A percentile compares a stretch with the other conserved stretches of the same genome.
These are phyloP conservation scores for Melitaea cinxia DNA, from an alignment of 1,140 invertebrate genomes.

Conservation along the genomic window DNA sequence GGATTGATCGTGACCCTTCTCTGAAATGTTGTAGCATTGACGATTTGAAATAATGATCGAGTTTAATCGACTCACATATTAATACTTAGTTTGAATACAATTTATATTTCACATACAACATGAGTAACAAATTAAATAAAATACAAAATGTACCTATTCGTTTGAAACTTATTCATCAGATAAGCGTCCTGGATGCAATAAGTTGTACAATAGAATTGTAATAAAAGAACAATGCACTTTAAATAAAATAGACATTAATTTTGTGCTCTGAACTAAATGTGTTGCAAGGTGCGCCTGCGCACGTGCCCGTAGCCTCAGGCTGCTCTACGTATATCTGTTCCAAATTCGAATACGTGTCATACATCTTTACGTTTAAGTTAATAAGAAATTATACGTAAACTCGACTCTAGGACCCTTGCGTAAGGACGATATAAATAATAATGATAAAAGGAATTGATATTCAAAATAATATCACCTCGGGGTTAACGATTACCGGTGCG, in stretches of 20 bases:
- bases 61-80: not conserved
- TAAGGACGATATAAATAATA: conserved; percentile 74
- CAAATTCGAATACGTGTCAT: conserved; percentile 77
- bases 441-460: conserved; percentile 76
- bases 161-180: conserved; percentile 8
- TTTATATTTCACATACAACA: not conserved
- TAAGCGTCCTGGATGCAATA: conserved; percentile 6
- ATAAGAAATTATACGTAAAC: conserved; percentile 57
- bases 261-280: conserved; percentile 53
- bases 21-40: not conserved
- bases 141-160: not conserved
- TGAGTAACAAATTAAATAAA: not conserved
- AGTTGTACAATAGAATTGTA: conserved; percentile 25
- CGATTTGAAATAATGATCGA: not conserved
- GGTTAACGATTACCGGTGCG: conserved; percentile 80
- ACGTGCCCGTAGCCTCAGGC: conserved; percentile 72
- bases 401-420: conserved; percentile 61
- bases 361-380: conserved; percentile 69
- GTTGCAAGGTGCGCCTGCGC: conserved; percentile 75
- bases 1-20: not conserved
- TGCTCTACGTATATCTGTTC: conserved; percentile 62
- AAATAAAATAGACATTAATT: conserved; percentile 64
- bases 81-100: too few relatives aligned
- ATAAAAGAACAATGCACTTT: conserved; percentile 46
- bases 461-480: conserved; percentile 81